Evolutionary conservation across 2,797 vertebrate genomes (phyloP), one percentile per base, ranked within the genome.

Genomic region (Gymnoscopelus microlampas): DNA sequence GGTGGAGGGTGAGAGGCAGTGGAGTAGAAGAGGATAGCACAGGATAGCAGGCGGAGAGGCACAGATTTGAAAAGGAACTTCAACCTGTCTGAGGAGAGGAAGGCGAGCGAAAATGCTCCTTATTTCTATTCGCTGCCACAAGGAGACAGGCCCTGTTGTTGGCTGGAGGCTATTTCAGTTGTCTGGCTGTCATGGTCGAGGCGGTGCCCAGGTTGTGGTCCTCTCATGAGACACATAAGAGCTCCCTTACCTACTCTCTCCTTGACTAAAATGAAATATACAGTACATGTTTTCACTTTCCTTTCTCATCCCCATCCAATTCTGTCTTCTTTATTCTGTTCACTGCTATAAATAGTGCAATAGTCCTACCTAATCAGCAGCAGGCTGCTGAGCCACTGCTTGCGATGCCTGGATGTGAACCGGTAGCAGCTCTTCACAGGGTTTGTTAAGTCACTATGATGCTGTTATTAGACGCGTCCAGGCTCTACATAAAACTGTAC

Each of bases 71-170:
- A 44, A 81, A 76, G 73, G 77, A 87, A 86, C 81, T 77, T 84
- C 80, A 81, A 44, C 83, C 79, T 82, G 86, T 79, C 62, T 12
- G 32, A 61, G 75, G 74, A 71, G 65, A 71, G 68, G 72, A 63
- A 58, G 47, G 65, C 8, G 57, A 66, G 66, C 59, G 79, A 78
- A 74, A 77, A 73, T 32, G 56, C 57, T 85, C 60, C 77, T 82
- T 79, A 83, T 87, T 19, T 88, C 73, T 79, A 65, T 83, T 85
- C 87, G 66, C 80, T 82, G 74, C 72, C 32, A 48, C 71, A 70
- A 66, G 58, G 51, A 79, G 68, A 68, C 61, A 71, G 64, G 57
- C 63, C 51, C 11, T 44, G 39, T 10, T 11, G 6, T 44, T 50
- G 64, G 77, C 81, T 39, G 9, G 24, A 75, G 73, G 76, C 78